Base-by-base conservation (phyloP, 2,113 vertebrate species). In the Hylia prasina region DNA sequence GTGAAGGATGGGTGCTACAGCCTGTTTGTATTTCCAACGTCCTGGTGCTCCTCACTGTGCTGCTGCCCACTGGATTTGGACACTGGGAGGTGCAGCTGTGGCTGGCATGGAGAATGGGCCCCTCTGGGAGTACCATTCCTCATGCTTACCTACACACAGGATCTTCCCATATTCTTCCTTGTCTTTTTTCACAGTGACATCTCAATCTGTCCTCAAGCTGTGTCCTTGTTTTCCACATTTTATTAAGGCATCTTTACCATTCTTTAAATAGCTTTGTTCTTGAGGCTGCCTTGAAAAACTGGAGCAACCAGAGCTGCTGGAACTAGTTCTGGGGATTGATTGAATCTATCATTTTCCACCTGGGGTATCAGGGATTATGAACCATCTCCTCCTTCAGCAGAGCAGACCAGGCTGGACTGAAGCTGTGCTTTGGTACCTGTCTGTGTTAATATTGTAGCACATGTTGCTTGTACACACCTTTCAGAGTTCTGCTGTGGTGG, bases 201-300 rank as follows among this genome's bases (percentile, higher is more conserved):
- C 58, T 89, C 54, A 50, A 0, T 69, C 48, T 73, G 37, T 79
- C 66, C 57, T 90, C 45, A 31, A 48, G 71, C 48, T 31, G 16
- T 80, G 83, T 61, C 83, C 76, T 73, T 69, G 17, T 70, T 81
- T 77, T 53, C 56, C 89, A 40, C 2, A 0, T 70, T 64, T 80
- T 56, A n/a, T 68, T 48, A n/a, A 77, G 91, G 15, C 50, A 37
- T 82, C 71, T n/a, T 83, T 37, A 19, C 50, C 10, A 3, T 78
- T 87, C 72, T 89, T 81, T 69, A 81, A 90, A 82, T 63, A 92
- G 50, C 76, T 90, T 82, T 86, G 89, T 92, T 94, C 89, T 83
- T 89, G 72, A 93, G 65, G 66, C 90, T 91, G 48, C 77, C 73
- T 82, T 58, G 39, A 87, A 58, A 56, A 84, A 63, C 30, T 56